These are phyloP conservation scores for Camponotus fellah DNA, from an alignment of 2,888 invertebrate species.

Conservation along the genomic window DNA sequence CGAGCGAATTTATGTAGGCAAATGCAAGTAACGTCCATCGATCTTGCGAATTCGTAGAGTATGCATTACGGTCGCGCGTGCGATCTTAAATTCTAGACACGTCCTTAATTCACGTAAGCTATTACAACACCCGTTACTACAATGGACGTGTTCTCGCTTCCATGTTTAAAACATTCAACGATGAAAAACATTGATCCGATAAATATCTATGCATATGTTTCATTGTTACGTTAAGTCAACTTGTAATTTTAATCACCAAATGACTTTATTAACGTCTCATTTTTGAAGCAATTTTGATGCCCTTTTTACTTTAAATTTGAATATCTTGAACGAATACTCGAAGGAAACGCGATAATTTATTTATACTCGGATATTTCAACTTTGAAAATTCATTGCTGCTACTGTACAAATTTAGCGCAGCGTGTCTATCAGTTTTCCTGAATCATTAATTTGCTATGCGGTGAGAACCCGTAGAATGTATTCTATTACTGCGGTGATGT, in stretches of 20 bases:
- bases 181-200: background rate
- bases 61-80: constrained; percentile 33
- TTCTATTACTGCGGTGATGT: constrained; percentile 1
- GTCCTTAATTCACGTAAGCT: constrained; percentile 67
- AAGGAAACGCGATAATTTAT: background rate
- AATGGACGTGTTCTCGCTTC: constrained; percentile 60
- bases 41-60: constrained; percentile 70
- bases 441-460: constrained; percentile 12
- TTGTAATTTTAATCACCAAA: too few species aligned
- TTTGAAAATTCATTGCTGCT: background rate
- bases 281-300: background rate
- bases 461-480: constrained; percentile 3
- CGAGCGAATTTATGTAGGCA: constrained; percentile 63
- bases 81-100: constrained; percentile 61
- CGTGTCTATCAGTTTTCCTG: constrained; percentile 8
- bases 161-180: constrained; percentile 48
- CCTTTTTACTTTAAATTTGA: background rate
- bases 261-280: background rate
- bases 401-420: background rate
- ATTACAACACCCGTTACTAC: constrained; percentile 68
- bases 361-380: background rate
- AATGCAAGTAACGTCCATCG: constrained; percentile 32
- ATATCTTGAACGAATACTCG: background rate
- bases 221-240: background rate
- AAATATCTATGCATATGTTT: too few species aligned